These are phyloP conservation scores for Sebastes miniatus DNA, from an alignment of 2,797 vertebrate genomes.

Conservation along the genomic window DNA sequence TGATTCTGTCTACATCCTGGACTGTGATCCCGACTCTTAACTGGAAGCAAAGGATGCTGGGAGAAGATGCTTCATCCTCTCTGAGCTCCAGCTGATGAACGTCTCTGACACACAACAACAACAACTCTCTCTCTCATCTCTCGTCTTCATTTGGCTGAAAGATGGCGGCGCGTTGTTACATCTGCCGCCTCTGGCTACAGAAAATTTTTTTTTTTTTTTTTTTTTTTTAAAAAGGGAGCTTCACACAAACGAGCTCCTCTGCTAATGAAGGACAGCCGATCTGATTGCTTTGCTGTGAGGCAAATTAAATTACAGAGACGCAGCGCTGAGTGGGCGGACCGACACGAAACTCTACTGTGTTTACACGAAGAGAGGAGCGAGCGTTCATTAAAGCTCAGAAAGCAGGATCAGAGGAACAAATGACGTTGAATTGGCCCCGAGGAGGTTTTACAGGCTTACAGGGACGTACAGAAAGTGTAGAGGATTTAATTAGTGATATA, in stretches of 20 bases:
- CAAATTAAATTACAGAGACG: constrained; percentile 33
- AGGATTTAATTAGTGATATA: constrained; percentile 16
- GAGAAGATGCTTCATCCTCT: not conserved
- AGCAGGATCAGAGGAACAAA: constrained; percentile 38
- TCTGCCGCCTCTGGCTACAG: not conserved
- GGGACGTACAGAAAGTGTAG: not conserved
- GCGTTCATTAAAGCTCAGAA: constrained; percentile 42
- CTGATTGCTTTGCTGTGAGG: constrained; percentile 31
- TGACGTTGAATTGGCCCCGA: constrained; percentile 14
- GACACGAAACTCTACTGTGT: not conserved
- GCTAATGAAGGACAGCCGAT: constrained; percentile 52
- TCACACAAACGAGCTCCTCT: constrained; percentile 25
- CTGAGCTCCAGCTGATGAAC: not conserved
- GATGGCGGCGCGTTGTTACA: not conserved
- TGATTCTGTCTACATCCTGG: not conserved
- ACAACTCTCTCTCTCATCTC: not conserved
- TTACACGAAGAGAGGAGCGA: constrained; percentile 25
- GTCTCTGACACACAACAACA: not conserved
- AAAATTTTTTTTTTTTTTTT: not conserved
- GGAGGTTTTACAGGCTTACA: constrained; percentile 10
- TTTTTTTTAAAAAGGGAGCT: not conserved
- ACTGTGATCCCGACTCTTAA: not conserved
- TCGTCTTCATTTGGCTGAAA: not conserved
- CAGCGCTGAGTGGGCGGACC: constrained; percentile 27
- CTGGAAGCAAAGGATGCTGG: not conserved